A percentile compares a stretch with the other conserved stretches of the same genome.
Evolutionary conservation across 2,113 vertebrate species (phyloP).

Genomic region (Microtus pennsylvanicus): DNA sequence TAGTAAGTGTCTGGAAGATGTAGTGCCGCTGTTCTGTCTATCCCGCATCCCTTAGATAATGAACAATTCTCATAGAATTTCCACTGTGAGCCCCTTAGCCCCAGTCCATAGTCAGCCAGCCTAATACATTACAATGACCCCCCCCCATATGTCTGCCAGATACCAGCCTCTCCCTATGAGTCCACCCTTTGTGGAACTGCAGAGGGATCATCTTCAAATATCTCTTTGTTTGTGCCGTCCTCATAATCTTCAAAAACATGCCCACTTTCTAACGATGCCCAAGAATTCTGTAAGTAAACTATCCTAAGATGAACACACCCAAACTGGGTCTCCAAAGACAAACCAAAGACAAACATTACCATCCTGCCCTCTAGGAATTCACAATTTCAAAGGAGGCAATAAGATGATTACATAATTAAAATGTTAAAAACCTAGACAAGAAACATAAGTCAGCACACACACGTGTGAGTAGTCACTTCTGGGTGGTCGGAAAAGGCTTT

Average conservation of each 20-base stretch:
- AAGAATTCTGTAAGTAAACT: slow-evolving; percentile 24
- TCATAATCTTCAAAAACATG: background rate
- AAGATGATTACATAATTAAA: background rate
- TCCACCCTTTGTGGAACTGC: background rate
- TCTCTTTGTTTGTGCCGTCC: background rate
- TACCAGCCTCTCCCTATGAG: background rate
- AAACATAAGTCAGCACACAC: background rate
- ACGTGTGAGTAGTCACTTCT: background rate
- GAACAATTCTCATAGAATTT: background rate
- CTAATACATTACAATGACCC: background rate
- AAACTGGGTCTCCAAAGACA: background rate
- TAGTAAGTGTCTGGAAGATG: background rate
- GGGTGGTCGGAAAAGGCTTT: background rate
- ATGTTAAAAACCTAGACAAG: background rate
- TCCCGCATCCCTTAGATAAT: background rate
- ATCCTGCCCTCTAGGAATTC: background rate
- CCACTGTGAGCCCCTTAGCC: background rate
- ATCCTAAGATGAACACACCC: background rate
- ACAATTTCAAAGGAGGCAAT: background rate
- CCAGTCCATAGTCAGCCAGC: background rate
- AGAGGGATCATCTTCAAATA: background rate
- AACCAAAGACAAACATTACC: background rate
- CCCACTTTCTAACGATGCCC: background rate
- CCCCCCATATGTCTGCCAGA: background rate
- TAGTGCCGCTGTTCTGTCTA: background rate